Base-by-base conservation (phyloP, 1,140 invertebrate genomes). In the Portunus trituberculatus region DNA sequence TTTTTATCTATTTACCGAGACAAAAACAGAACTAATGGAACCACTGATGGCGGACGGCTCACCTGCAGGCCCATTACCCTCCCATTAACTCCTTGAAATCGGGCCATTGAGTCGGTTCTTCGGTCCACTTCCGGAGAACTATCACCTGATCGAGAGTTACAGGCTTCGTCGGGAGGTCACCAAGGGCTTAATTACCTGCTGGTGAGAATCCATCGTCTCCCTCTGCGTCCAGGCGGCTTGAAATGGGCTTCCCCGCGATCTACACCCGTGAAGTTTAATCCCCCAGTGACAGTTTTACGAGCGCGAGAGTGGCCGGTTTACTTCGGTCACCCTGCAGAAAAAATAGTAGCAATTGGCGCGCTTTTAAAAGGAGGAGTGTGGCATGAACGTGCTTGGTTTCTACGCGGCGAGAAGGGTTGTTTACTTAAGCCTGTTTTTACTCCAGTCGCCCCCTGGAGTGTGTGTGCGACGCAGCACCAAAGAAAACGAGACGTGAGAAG, bases 21-120 rank as follows among this genome's bases (percentile, higher is more conserved):
- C 39, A n/a, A n/a, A 76, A 76, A 76, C n/a, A 20, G 8, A 76
- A 0, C 20, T n/a, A n/a, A 76, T 76, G 67, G 67, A 2, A 12
- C 67, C 67, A 76, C 67, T 76, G 25, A 76, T n/a, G 67, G n/a
- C 67, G 20, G 67, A 8, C n/a, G 67, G 67, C 20, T 20, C 67
- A 76, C 67, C 67, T 76, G 67, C 67, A 76, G 67, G 67, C 12
- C 67, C 67, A 76, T 76, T 76, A 76, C 67, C 67, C 67, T 76
- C 67, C 20, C 67, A 76, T 76, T 76, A 76, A 76, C n/a, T 76
- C 25, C 67, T 76, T 76, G 67, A 76, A 76, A 76, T 76, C 67
- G 67, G 67, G 12, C 67, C 67, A 76, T 76, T 76, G 67, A 76
- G 20, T 76, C 25, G 16, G 25, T n/a, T 76, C 67, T 76, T 76